A percentile compares a stretch with the other conserved stretches of the same genome.
Evolutionary conservation across 2,113 vertebrate species (phyloP).

Genomic region (Gallinago undulata): DNA sequence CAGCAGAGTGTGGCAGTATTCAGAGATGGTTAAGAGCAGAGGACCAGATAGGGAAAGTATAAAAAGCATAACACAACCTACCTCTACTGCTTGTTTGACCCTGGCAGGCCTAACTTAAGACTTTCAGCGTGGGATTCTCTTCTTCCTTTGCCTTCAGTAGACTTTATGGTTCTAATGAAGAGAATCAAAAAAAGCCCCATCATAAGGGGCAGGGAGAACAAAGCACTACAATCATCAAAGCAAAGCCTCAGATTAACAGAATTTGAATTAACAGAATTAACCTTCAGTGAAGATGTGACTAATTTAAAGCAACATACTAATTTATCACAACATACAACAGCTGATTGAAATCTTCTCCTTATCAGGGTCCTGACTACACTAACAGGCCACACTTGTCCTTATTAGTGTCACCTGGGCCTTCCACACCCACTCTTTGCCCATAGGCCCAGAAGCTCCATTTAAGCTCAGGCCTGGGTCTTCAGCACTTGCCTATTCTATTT

Average conservation of each 20-base stretch:
- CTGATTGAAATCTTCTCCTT: not conserved
- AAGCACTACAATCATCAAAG: accelerated
- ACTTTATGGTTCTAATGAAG: accelerated
- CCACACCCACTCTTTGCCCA: not conserved
- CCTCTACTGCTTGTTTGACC: not conserved
- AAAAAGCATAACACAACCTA: not conserved
- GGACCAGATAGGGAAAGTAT: accelerated
- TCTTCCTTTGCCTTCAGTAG: not conserved
- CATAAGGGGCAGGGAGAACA: not conserved
- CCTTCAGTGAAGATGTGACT: accelerated
- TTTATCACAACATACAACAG: not conserved
- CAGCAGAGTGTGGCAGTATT: not conserved
- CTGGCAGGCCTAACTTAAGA: not conserved
- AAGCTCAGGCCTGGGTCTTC: accelerated
- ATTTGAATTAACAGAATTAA: too few relatives aligned
- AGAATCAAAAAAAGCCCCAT: accelerated
- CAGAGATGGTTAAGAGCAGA: not conserved
- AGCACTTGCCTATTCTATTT: accelerated
- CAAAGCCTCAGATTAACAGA: too few relatives aligned
- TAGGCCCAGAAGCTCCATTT: not conserved
- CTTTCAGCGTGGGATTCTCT: not conserved
- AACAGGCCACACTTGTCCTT: not conserved
- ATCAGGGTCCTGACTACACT: not conserved
- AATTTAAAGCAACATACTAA: not conserved
- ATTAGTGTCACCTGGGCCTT: not conserved